These are phyloP conservation scores for Chironomus tentans DNA, from an alignment of 2,888 invertebrate genomes.

Conservation along the genomic window DNA sequence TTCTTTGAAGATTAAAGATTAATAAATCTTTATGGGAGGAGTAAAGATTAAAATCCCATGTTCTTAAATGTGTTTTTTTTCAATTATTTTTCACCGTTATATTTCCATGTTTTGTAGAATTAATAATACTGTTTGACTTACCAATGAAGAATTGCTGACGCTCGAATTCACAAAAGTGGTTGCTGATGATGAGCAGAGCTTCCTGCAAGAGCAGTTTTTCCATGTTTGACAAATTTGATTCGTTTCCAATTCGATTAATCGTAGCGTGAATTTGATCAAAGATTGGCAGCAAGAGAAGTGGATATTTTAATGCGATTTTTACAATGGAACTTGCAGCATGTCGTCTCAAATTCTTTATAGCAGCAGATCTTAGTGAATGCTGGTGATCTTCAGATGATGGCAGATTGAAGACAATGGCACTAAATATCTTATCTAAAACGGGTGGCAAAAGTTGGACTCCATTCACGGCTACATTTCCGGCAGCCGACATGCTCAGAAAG, in stretches of 20 bases:
- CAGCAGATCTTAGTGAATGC: conserved; percentile 51
- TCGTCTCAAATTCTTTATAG: conserved; percentile 74
- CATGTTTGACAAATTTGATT: conserved; percentile 60
- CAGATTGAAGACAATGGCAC: conserved; percentile 61
- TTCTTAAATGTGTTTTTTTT: no score
- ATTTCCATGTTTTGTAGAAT: no score
- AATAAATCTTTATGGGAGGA: no score
- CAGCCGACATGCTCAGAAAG: conserved; percentile 74
- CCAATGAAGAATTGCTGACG: conserved; percentile 50
- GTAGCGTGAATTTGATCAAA: conserved; percentile 76
- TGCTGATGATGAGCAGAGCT: conserved; percentile 71
- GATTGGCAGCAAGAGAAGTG: conserved; percentile 71
- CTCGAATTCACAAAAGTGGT: conserved; percentile 78
- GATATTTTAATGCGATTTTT: conserved; percentile 81
- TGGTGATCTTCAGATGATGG: conserved; percentile 33
- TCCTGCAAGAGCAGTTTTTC: conserved; percentile 76
- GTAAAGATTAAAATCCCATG: no score
- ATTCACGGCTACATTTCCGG: conserved; percentile 48
- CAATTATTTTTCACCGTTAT: no score
- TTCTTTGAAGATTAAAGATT: no score
- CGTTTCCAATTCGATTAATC: conserved; percentile 46
- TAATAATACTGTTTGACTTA: no score
- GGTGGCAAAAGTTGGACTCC: conserved; percentile 61
- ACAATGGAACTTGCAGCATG: conserved; percentile 87
- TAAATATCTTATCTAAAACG: conserved; percentile 82